Percentiles rank a stretch among this genome's conserved stretches.
Conservation (phyloP, 2,797 vertebrate genomes). For the Petrocephalus sullivani region DNA sequence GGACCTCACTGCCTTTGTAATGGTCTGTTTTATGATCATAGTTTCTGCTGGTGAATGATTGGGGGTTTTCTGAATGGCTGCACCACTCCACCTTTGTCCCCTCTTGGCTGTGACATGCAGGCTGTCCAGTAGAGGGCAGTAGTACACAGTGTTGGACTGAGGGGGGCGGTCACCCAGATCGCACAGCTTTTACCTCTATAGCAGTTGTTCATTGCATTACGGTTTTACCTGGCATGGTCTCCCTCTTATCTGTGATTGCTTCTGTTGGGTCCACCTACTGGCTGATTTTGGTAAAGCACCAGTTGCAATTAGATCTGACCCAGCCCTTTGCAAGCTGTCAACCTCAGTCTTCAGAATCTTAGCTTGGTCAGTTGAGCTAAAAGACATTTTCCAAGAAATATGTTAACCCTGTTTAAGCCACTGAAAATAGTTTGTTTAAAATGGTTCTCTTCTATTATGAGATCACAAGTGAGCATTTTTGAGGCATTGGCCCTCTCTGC, state of each 20-base stretch:
- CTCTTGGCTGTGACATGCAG: constrained; percentile 45
- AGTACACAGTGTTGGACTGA: constrained; percentile 59
- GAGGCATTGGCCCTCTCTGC: not conserved
- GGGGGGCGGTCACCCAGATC: constrained; percentile 53
- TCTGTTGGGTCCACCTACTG: not conserved
- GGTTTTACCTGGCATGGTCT: not conserved
- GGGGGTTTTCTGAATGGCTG: constrained; percentile 53
- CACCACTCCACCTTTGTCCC: constrained; percentile 42
- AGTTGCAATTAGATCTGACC: not conserved
- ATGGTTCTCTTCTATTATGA: not conserved
- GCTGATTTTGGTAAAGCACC: not conserved
- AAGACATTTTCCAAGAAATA: not conserved
- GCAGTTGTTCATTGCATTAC: constrained; percentile 38
- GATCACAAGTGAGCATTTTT: not conserved
- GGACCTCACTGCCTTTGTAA: not conserved
- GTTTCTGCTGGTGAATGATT: constrained; percentile 27
- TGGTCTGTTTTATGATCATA: not conserved
- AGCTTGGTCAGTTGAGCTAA: not conserved
- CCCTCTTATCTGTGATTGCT: not conserved
- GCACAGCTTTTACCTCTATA: constrained; percentile 39
- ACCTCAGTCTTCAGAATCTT: not conserved
- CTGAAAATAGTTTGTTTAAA: not conserved
- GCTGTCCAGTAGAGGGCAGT: constrained; percentile 65
- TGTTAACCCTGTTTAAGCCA: not conserved
- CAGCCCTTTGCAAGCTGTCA: not conserved